These are phyloP conservation scores for Dryas iulia DNA, from an alignment of 1,140 invertebrate species.

Conservation along the genomic window DNA sequence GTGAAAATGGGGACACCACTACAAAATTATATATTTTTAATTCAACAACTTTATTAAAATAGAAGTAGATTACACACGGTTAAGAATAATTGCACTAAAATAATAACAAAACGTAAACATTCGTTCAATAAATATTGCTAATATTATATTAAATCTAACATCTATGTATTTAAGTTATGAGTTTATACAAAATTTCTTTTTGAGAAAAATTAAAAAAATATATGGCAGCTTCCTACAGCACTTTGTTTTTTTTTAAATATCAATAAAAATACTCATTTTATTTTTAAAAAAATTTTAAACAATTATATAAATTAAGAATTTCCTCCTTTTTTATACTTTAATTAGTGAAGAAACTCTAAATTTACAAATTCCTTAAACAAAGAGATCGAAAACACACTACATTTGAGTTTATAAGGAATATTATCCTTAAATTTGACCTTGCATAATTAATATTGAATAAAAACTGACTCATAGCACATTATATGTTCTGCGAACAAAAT, in stretches of 20 bases:
- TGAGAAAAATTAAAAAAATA: slow-evolving; percentile 7
- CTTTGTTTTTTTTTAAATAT: neutral
- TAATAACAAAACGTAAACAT: slow-evolving; percentile 48
- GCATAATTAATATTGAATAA: neutral
- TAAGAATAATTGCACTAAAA: slow-evolving; percentile 51
- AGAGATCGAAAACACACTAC: neutral
- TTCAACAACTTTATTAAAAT: slow-evolving; percentile 30
- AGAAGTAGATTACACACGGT: slow-evolving; percentile 25
- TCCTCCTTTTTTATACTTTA: neutral
- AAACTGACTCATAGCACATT: neutral
- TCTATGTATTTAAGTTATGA: slow-evolving; percentile 32
- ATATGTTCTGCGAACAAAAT: neutral
- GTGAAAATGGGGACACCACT: slow-evolving; percentile 57
- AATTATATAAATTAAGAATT: neutral
- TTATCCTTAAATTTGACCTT: slow-evolving; percentile 1
- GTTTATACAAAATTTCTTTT: slow-evolving; percentile 21
- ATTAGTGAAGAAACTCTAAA: neutral
- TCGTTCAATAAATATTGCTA: slow-evolving; percentile 46
- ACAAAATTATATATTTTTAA: slow-evolving; percentile 54
- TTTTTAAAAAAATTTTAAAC: neutral
- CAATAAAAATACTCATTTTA: neutral
- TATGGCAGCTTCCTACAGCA: slow-evolving; percentile 1
- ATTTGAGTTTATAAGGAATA: neutral
- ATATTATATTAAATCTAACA: slow-evolving; percentile 39
- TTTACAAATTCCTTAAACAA: neutral